phyloP scores from a whole-genome alignment of 1,140 invertebrate genomes.

The Heliconius eleuchia region DNA sequence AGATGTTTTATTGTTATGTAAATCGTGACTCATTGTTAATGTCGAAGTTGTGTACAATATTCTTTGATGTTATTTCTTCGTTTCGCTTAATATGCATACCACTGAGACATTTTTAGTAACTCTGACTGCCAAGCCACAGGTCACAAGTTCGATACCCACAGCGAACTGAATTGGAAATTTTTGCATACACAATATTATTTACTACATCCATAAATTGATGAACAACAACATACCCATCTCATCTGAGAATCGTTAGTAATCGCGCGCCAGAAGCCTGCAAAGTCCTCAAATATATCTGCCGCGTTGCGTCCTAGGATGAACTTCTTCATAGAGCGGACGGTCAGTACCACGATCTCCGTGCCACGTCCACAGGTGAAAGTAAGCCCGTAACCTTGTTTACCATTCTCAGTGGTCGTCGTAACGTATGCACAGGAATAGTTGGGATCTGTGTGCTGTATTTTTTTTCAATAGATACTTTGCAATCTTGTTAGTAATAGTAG shows the following conservation, averaged over 20 bases:
- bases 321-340: conserved; percentile 86
- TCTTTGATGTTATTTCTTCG: too few species aligned
- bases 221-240: conserved; percentile 87
- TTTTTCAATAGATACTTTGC: background rate
- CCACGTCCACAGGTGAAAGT: conserved; percentile 92
- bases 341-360: conserved; percentile 91
- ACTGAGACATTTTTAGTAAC: too few species aligned
- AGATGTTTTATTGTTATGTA: background rate
- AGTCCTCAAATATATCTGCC: conserved; percentile 88
- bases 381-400: conserved; percentile 88
- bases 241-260: conserved; percentile 94
- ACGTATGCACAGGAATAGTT: conserved; percentile 96
- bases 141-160: too few species aligned
- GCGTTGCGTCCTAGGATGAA: conserved; percentile 85
- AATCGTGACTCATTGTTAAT: background rate
- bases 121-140: too few species aligned
- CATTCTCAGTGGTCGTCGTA: conserved; percentile 85
- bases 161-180: too few species aligned
- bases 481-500: too few species aligned
- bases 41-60: too few species aligned
- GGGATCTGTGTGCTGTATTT: conserved; percentile 89
- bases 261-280: conserved; percentile 89
- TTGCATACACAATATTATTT: too few species aligned
- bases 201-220: background rate
- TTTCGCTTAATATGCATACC: too few species aligned